Conservation (phyloP, 2,797 vertebrate genomes). For the Trichosurus vulpecula region DNA sequence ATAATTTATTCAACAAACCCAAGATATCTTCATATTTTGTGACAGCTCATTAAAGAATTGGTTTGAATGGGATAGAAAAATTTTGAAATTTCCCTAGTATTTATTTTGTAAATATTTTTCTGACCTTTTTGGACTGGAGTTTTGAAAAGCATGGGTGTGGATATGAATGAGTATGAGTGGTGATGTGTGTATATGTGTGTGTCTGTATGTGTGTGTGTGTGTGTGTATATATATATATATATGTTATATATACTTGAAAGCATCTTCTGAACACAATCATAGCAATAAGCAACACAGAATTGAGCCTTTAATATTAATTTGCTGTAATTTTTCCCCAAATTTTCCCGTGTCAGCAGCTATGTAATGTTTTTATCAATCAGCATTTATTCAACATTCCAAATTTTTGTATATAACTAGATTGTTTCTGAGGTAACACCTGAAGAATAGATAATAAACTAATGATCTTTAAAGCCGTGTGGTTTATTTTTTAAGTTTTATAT, state of each 20-base stretch:
- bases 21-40: constrained; percentile 57
- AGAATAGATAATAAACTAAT: constrained; percentile 95
- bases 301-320: constrained; percentile 85
- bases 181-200: not conserved
- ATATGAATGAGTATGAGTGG: not conserved
- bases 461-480: constrained; percentile 87
- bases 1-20: constrained; percentile 69
- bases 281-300: constrained; percentile 94
- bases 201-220: not conserved
- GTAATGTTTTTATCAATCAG: constrained; percentile 87
- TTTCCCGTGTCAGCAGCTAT: constrained; percentile 87
- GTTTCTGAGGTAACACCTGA: constrained; percentile 94
- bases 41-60: constrained; percentile 81
- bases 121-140: constrained; percentile 84
- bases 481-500: constrained; percentile 62
- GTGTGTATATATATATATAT: not conserved
- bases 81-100: constrained; percentile 81
- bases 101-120: constrained; percentile 91
- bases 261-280: constrained; percentile 89
- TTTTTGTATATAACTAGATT: constrained; percentile 95
- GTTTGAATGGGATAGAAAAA: constrained; percentile 78
- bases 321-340: constrained; percentile 85
- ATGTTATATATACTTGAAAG: constrained; percentile 91
- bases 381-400: constrained; percentile 97
- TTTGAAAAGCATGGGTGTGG: constrained; percentile 45